phyloP scores from a whole-genome alignment of 2,888 invertebrate genomes.

The Noctua janthe region DNA sequence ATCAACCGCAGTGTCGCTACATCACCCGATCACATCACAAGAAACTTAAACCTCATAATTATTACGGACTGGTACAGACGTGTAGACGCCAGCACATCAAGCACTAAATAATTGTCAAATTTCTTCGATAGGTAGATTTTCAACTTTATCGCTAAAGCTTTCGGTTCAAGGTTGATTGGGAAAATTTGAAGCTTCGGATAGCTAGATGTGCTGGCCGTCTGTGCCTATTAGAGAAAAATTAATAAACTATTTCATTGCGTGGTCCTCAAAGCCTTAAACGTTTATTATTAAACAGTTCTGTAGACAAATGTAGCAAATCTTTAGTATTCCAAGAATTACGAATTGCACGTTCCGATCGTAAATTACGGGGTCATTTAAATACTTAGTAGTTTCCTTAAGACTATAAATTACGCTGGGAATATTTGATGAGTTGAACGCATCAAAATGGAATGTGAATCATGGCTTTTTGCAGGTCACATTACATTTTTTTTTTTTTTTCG shows the following conservation, averaged over 20 bases:
- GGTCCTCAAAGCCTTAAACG: neutral
- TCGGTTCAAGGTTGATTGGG: too few species aligned
- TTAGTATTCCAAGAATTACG: constrained; percentile 45
- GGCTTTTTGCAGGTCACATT: constrained; percentile 21
- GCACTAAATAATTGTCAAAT: too few species aligned
- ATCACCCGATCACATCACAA: neutral
- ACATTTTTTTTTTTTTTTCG: neutral
- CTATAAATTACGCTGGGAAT: constrained; percentile 43
- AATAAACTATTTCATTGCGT: neutral
- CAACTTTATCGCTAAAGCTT: too few species aligned
- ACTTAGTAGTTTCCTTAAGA: constrained; percentile 49
- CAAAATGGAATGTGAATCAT: constrained; percentile 30
- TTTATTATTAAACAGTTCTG: neutral
- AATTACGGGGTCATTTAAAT: constrained; percentile 57
- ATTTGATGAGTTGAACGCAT: constrained; percentile 48
- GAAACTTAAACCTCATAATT: neutral
- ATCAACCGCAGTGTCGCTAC: neutral
- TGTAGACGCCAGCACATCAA: too few species aligned
- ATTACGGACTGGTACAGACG: too few species aligned
- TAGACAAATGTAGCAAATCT: constrained; percentile 31
- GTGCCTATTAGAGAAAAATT: neutral
- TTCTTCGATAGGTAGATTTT: too few species aligned
- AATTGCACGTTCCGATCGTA: constrained; percentile 41
- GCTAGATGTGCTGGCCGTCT: too few species aligned
- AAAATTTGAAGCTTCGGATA: too few species aligned